Conservation (phyloP, 1,140 invertebrate species). For the Delia radicum region DNA sequence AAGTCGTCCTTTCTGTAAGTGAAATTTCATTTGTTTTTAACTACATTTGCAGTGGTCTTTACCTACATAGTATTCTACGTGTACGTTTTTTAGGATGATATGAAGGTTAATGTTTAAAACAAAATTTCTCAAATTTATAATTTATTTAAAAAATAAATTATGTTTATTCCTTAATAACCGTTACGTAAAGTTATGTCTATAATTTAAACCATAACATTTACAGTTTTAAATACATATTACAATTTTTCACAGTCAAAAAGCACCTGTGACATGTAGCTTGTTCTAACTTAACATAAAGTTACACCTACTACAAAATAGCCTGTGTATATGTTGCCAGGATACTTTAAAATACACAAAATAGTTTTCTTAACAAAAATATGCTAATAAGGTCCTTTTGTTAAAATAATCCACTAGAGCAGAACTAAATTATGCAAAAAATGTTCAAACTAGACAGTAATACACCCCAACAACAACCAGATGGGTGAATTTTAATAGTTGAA, state of each 20-base stretch:
- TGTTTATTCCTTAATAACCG: not conserved
- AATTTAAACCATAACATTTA: not conserved
- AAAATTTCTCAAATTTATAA: not conserved
- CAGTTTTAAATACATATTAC: not conserved
- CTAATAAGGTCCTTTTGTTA: not conserved
- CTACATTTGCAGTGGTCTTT: no score
- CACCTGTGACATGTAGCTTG: not conserved
- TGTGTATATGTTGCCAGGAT: not conserved
- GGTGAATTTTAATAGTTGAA: not conserved
- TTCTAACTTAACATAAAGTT: not conserved
- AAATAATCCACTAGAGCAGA: not conserved
- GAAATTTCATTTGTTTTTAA: no score
- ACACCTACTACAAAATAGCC: not conserved
- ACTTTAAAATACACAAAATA: not conserved
- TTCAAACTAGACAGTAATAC: not conserved
- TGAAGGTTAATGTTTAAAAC: no score
- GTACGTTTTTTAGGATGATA: no score
- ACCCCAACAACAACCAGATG: not conserved
- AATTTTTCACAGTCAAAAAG: not conserved
- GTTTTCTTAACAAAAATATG: not conserved
- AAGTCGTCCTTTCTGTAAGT: no score
- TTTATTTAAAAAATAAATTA: not conserved
- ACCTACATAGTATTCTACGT: no score
- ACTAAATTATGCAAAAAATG: conserved; percentile 5
- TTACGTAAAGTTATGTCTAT: not conserved